Evolutionary conservation across 2,797 vertebrate species (phyloP).

Genomic region (Dallia pectoralis): DNA sequence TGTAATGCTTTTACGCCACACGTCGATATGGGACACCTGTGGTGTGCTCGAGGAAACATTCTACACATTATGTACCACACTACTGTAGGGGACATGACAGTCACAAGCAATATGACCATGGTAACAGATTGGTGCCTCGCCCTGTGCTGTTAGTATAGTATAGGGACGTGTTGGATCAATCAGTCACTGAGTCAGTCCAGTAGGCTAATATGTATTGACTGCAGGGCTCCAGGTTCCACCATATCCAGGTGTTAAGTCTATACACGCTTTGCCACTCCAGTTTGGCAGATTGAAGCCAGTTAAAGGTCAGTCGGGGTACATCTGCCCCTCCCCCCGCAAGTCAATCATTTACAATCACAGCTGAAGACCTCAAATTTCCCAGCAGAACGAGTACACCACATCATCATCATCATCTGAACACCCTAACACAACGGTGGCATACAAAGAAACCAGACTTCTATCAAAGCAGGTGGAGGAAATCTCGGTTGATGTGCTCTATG

Average conservation of each 20-base stretch:
- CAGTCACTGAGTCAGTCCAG: background rate
- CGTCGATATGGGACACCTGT: background rate
- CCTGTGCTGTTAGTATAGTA: background rate
- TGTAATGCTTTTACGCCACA: background rate
- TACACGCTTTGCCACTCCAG: background rate
- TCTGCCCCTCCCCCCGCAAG: too few relatives aligned
- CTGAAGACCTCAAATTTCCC: background rate
- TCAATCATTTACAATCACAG: background rate
- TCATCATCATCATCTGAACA: background rate
- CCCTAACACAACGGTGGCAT: background rate
- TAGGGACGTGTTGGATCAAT: background rate
- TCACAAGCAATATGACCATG: background rate
- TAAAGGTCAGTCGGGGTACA: too few relatives aligned
- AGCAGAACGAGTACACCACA: background rate
- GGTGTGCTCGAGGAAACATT: background rate
- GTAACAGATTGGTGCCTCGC: background rate
- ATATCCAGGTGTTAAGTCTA: background rate
- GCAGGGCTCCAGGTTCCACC: background rate
- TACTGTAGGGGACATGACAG: background rate
- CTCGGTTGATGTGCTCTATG: conserved; percentile 14
- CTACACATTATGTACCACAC: background rate
- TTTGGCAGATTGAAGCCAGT: background rate
- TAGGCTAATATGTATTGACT: too few relatives aligned
- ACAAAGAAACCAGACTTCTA: background rate
- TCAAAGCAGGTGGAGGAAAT: background rate